Evolutionary conservation across 2,113 vertebrate genomes (phyloP), one percentile per base, ranked within the genome.

Genomic region (Tyto alba): DNA sequence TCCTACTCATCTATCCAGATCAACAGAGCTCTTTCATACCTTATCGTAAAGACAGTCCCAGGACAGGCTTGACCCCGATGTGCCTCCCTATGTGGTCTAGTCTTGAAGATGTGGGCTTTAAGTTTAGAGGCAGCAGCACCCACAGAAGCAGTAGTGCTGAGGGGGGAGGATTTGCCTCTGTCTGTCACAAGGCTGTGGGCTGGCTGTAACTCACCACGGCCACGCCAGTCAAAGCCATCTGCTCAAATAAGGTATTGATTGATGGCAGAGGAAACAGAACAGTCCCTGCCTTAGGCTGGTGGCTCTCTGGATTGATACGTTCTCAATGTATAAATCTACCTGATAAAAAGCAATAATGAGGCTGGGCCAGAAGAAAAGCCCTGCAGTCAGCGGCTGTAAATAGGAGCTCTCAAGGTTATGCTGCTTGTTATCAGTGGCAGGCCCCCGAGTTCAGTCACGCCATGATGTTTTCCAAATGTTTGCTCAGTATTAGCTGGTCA

Each of bases 401-500:
- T 96, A 94, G 95, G 86, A 96, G 88, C 97, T 93, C 97, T 98
- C 98, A 98, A 98, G 99, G 98, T 98, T 99, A 98, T 96, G 94
- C 90, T 67, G 87, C 97, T 98, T 76, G 98, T 99, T 99, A 98
- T 98, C 98, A 98, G 98, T 48, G 82, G 95, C 97, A 93, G 93
- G 96, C 97, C 95, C 96, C 98, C 96, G 95, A 98, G 98, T 98
- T 98, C 98, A 98, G 98, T 98, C 98, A 98, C 94, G 97, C 98
- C 98, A 98, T 98, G 99, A 99, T 99, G 99, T 98, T 99, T 98
- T 95, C 94, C 98, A 98, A 99, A 98, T 99, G 99, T 99, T 99
- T 99, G 98, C 98, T 99, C 98, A 99, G 99, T 99, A 99, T 98
- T 98, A 99, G 98, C 98, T 97, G 98, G 98, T 98, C 98, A 98